Evolutionary conservation across 2,113 vertebrate species (phyloP).

Genomic region (Alethe castanea): DNA sequence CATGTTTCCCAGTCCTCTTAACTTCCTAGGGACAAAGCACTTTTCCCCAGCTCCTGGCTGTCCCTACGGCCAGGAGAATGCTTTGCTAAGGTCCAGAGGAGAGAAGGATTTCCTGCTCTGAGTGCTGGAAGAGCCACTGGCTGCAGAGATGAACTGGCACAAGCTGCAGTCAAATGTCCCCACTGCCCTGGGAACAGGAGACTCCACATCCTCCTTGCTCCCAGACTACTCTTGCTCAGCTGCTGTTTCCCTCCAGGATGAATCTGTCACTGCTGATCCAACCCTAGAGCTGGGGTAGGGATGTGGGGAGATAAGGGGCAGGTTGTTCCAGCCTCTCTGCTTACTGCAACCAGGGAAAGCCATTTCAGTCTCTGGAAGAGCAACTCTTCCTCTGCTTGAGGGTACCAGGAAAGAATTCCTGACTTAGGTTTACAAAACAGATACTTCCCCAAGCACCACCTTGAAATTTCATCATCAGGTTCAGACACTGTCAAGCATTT

Average conservation of each 20-base stretch:
- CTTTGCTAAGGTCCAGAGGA: background rate
- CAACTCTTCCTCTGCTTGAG: background rate
- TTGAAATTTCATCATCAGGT: background rate
- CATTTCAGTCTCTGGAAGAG: background rate
- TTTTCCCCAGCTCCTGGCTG: background rate
- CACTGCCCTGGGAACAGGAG: background rate
- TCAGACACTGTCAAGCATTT: background rate
- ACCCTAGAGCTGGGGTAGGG: background rate
- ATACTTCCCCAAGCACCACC: background rate
- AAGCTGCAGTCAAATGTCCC: background rate
- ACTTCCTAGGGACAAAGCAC: background rate
- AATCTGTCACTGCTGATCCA: background rate
- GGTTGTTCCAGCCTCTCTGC: background rate
- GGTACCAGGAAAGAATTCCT: background rate
- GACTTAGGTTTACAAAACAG: background rate
- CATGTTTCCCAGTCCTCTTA: background rate
- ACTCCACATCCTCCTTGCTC: background rate
- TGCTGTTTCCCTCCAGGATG: background rate
- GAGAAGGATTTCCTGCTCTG: background rate
- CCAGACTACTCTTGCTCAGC: background rate
- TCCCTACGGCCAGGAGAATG: accelerated
- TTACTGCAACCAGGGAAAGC: background rate
- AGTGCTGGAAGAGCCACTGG: background rate
- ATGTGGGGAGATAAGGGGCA: background rate
- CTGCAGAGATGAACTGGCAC: background rate